Evolutionary conservation across 2,888 invertebrate genomes (phyloP).

Genomic region (Drosophila anomelani): DNA sequence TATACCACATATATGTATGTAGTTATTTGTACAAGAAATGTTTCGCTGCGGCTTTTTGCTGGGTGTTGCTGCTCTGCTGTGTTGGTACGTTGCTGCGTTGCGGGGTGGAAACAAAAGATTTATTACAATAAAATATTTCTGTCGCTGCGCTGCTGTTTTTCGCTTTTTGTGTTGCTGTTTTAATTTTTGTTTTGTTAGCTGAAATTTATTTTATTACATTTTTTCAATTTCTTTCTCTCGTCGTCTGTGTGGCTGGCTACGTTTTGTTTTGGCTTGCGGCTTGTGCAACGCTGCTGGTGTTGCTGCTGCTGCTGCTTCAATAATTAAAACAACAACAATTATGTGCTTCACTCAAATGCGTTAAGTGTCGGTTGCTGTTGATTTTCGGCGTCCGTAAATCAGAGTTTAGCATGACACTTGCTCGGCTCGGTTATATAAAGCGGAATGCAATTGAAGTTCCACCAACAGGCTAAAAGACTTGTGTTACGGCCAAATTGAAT

Average conservation of each 20-base stretch:
- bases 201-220: constrained; percentile 76
- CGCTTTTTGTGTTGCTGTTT: constrained; percentile 25
- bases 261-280: constrained; percentile 58
- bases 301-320: constrained; percentile 50
- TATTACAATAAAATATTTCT: constrained; percentile 72
- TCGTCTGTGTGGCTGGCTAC: constrained; percentile 41
- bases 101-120: constrained; percentile 71
- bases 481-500: constrained; percentile 12
- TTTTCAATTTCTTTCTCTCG: constrained; percentile 64
- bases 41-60: constrained; percentile 50
- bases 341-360: constrained; percentile 63
- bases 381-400: constrained; percentile 46
- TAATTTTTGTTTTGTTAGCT: constrained; percentile 45
- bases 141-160: constrained; percentile 53
- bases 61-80: constrained; percentile 10
- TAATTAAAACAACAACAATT: constrained; percentile 65
- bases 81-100: constrained; percentile 12
- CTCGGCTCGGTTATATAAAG: constrained; percentile 56
- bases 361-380: constrained; percentile 48
- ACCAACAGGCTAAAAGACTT: background rate
- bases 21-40: constrained; percentile 67
- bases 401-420: constrained; percentile 72
- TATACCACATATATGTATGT: constrained; percentile 7
- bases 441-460: constrained; percentile 42
- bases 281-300: constrained; percentile 63